Evolutionary conservation across 2,113 vertebrate genomes (phyloP).

Genomic region (Reinhardtius hippoglossoides): DNA sequence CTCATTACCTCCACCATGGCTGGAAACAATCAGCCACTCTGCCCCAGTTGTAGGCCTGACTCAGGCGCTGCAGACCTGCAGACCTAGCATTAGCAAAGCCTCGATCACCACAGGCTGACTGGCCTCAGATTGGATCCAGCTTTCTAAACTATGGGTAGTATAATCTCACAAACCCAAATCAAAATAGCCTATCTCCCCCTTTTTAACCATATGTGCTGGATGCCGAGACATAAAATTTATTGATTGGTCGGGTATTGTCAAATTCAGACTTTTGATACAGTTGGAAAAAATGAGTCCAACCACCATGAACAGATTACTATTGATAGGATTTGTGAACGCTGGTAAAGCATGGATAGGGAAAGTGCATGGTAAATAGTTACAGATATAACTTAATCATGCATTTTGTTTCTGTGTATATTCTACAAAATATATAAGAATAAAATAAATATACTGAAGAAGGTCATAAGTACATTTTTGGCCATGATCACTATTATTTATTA

Average conservation of each 20-base stretch:
- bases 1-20: conserved; percentile 76
- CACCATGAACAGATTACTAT: conserved; percentile 10
- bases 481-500: too few relatives aligned
- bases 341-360: background rate
- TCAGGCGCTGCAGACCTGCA: conserved; percentile 65
- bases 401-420: background rate
- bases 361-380: background rate
- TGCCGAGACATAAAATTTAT: conserved; percentile 34
- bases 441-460: background rate
- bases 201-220: conserved; percentile 30
- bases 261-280: background rate
- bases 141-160: conserved; percentile 61
- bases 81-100: conserved; percentile 76
- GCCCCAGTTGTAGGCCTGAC: conserved; percentile 66
- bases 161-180: conserved; percentile 70
- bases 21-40: conserved; percentile 77
- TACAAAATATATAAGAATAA: background rate
- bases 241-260: conserved; percentile 37
- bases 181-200: conserved; percentile 48
- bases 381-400: background rate
- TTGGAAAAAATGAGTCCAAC: conserved; percentile 15
- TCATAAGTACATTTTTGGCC: too few relatives aligned
- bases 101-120: conserved; percentile 70
- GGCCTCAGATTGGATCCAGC: conserved; percentile 75
- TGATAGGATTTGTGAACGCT: conserved; percentile 24